These are phyloP conservation scores for Cavia aperea DNA, from an alignment of 2,113 vertebrate genomes.

Conservation along the genomic window DNA sequence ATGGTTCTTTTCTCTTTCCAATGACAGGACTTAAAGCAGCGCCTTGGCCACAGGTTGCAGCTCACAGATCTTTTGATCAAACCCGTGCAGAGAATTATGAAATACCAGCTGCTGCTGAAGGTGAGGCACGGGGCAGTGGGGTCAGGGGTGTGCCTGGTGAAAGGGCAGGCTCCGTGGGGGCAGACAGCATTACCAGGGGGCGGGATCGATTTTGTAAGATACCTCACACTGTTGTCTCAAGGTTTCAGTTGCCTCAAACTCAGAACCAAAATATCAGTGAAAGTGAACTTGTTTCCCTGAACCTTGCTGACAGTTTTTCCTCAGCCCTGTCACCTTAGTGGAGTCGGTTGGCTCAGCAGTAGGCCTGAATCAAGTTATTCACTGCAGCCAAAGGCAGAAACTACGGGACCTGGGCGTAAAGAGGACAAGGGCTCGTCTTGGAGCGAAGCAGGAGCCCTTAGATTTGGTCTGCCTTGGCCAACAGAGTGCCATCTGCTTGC, in stretches of 20 bases:
- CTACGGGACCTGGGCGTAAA: neutral
- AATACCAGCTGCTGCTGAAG: conserved; percentile 98
- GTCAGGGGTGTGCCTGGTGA: rapidly evolving
- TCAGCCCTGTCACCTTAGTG: neutral
- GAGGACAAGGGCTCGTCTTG: neutral
- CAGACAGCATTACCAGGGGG: neutral
- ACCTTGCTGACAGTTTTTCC: neutral
- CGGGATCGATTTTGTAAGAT: neutral
- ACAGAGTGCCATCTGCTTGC: neutral
- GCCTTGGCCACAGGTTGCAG: conserved; percentile 89
- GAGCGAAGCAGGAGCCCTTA: neutral
- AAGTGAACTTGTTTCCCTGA: neutral
- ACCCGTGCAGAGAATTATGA: conserved; percentile 97
- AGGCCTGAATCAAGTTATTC: neutral
- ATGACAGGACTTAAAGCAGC: conserved; percentile 91
- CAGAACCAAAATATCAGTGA: neutral
- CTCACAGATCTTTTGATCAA: conserved; percentile 95
- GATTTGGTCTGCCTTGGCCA: neutral
- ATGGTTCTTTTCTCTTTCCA: conserved; percentile 32
- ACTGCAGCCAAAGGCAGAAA: neutral
- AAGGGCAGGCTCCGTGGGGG: rapidly evolving
- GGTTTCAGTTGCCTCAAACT: neutral
- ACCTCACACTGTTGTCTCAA: neutral
- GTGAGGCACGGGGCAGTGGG: conserved; percentile 65
- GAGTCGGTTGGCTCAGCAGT: neutral